These are phyloP conservation scores for Stegodyphus dumicola DNA, from an alignment of 1,140 invertebrate genomes.

Conservation along the genomic window DNA sequence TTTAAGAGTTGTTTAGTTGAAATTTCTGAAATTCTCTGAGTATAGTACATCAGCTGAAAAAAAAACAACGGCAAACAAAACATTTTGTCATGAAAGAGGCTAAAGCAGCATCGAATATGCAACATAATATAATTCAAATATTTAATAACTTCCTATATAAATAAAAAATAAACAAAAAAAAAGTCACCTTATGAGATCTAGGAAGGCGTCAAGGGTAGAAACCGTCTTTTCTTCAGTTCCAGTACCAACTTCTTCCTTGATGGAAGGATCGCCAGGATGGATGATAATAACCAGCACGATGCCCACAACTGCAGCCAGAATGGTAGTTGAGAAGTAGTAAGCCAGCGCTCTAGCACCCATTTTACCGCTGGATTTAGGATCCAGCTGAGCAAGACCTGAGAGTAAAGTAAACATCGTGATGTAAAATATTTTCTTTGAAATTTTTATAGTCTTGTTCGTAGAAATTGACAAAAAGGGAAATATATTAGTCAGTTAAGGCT, in stretches of 20 bases:
- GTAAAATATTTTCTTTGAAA: no score
- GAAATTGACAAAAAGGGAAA: no score
- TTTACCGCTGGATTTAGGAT: slow-evolving; percentile 68
- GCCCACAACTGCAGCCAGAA: slow-evolving; percentile 71
- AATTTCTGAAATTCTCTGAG: no score
- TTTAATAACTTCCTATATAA: no score
- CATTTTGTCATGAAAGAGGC: no score
- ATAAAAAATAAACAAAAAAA: neutral
- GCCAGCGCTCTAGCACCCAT: slow-evolving; percentile 71
- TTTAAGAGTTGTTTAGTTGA: no score
- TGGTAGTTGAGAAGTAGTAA: slow-evolving; percentile 74
- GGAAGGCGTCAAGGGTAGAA: slow-evolving; percentile 73
- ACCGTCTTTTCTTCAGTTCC: slow-evolving; percentile 66
- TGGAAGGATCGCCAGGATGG: slow-evolving; percentile 69
- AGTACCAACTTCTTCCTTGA: slow-evolving; percentile 63
- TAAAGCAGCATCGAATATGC: no score
- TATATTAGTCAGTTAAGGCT: no score
- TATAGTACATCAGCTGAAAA: no score
- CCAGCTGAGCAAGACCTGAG: slow-evolving; percentile 67
- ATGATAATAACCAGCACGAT: slow-evolving; percentile 71
- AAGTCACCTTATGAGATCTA: slow-evolving; percentile 73
- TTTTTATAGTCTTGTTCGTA: no score
- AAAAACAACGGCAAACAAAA: no score
- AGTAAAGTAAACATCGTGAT: neutral
- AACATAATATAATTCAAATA: no score